Evolutionary conservation across 2,797 vertebrate genomes (phyloP), one percentile per base, ranked within the genome.

Genomic region (Helostoma temminkii): DNA sequence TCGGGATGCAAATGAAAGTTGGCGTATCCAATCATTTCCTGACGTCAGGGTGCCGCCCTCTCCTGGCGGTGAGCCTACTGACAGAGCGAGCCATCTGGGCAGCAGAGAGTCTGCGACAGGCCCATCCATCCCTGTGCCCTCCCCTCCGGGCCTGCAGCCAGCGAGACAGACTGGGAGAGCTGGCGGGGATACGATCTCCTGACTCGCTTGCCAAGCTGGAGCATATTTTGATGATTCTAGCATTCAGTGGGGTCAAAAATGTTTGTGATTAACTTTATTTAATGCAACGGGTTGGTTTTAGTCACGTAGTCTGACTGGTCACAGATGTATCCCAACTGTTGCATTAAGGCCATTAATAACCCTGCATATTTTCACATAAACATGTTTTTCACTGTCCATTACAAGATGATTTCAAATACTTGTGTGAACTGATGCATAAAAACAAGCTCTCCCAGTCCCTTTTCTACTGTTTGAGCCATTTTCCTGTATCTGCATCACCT

Each of bases 11-110:
- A 86, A 87, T 88, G 77, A 74, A 75, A 75, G 78, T 72, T 77
- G 63, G 77, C 69, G 53, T 74, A 70, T 81, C 69, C 76, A 81
- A 65, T 72, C 66, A 53, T 67, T 66, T 55, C 75, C 78, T 86
- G 80, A 84, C 87, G 80, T 86, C 73, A 85, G 78, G 81, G 80
- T 34, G 76, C 85, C 89, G 37, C 87, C 82, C 80, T n/a, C 71
- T 84, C 64, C 84, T 90, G 83, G 69, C 88, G 6, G 28, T 11
- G 69, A 66, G 84, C 78, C 84, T 54, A 55, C 76, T 84, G 88
- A 88, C 72, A 71, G 72, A 76, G 83, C 16, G 32, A 75, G 72
- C 85, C 92, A 84, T 92, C 93, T 90, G 90, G 86, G 82, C 82
- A 50, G 67, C 72, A 69, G 78, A 74, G 81, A 68, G 67, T 37